Evolutionary conservation across 2,797 vertebrate genomes (phyloP), one percentile per base, ranked within the genome.

Genomic region (Diceros bicornis): DNA sequence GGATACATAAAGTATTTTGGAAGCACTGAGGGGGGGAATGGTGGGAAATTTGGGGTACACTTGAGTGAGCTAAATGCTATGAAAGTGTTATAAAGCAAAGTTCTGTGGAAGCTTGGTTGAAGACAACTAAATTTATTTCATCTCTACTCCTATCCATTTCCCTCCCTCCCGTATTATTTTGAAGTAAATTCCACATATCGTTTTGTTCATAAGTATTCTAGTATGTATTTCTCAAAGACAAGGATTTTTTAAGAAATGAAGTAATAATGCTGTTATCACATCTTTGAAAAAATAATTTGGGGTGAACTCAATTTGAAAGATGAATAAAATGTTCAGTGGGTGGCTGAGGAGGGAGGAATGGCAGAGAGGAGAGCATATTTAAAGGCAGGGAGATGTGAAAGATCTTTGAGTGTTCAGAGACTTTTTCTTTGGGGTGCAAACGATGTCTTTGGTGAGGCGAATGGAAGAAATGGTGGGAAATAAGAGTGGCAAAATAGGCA

Each of bases 101-200:
- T 75, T 92, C 81, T 77, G 4, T 91, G 52, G 66, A 94, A 85
- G 50, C 25, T 92, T 37, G 59, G 14, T 72, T 95, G 62, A 95
- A 91, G 89, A 90, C 17, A 50, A 52, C 25, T 78, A 47, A 57
- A 62, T 94, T 81, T 91, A 72, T 78, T 96, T 95, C 20, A 81
- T 94, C 55, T 90, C 72, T 87, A 16, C 37, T 64, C 57, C 34
- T 74, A 6, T 89, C 25, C 18, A 50, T 86, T 94, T 96, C 57
- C 52, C 16, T 77, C 64, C 52, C 21, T 79, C 32, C 74, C 21
- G 1, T 81, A 57, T 77, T 86, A 34, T 69, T 96, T 85, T 93
- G 44, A 93, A 96, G 74, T 74, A 93, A 57, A 86, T 77, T 62
- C 55, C n/a, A 82, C 37, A 52, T 78, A 37, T 66, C 18, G 37